Percentiles rank a stretch among this genome's conserved stretches.
These are phyloP conservation scores for Proteles cristata DNA, from an alignment of 2,113 vertebrate species.

Conservation along the genomic window DNA sequence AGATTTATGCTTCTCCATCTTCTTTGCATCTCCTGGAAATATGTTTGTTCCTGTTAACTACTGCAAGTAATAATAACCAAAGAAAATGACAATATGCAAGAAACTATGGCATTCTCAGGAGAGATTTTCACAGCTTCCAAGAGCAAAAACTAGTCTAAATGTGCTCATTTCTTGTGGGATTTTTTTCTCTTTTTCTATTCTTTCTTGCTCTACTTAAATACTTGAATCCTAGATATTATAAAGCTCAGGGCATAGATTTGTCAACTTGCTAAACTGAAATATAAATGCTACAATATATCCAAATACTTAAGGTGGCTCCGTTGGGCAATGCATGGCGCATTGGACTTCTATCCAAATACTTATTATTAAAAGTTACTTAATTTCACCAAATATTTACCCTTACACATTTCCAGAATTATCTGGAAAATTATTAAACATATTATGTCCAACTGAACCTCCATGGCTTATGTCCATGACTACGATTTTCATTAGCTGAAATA, in stretches of 20 bases:
- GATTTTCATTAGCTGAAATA: neutral
- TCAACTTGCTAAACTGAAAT: neutral
- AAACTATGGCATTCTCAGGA: conserved; percentile 7
- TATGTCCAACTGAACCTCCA: neutral
- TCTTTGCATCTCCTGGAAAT: neutral
- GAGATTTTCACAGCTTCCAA: neutral
- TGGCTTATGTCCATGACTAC: neutral
- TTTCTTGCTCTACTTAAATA: neutral
- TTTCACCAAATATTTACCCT: neutral
- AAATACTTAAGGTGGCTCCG: neutral
- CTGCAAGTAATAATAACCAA: conserved; percentile 2
- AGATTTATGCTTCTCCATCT: neutral
- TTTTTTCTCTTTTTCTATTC: neutral
- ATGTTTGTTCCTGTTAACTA: conserved; percentile 20
- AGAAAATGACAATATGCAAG: neutral
- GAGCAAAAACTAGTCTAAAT: neutral
- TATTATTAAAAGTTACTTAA: neutral
- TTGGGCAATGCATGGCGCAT: no score
- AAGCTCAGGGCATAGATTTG: neutral
- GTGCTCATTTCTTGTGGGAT: neutral
- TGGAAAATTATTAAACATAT: neutral
- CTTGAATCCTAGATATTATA: neutral
- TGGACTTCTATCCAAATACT: neutral
- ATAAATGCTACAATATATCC: neutral
- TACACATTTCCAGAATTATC: neutral